phyloP scores from a whole-genome alignment of 2,113 vertebrate species.

The Platichthys flesus region DNA sequence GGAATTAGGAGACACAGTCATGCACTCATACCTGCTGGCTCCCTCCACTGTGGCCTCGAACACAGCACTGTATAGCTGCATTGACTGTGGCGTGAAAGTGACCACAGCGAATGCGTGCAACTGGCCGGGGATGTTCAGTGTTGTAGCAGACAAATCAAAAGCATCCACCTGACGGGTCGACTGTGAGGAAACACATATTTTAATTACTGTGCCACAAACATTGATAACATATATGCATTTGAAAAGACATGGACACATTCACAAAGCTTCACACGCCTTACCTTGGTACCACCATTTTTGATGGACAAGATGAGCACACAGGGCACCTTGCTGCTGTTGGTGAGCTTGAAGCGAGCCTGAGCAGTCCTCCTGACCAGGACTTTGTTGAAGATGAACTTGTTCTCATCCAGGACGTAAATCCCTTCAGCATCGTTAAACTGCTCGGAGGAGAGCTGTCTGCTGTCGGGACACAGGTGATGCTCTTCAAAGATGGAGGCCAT shows the following conservation, averaged over 20 bases:
- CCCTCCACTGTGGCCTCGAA: conserved; percentile 86
- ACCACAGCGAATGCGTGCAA: conserved; percentile 83
- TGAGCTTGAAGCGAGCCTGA: conserved; percentile 88
- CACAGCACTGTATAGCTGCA: conserved; percentile 85
- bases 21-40: conserved; percentile 76
- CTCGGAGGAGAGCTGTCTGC: conserved; percentile 74
- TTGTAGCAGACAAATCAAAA: conserved; percentile 83
- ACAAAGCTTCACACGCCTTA: conserved; percentile 57
- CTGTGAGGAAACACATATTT: conserved; percentile 67
- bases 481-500: conserved; percentile 87
- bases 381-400: conserved; percentile 89
- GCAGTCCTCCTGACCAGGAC: conserved; percentile 82
- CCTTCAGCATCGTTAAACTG: conserved; percentile 74
- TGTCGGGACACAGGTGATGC: conserved; percentile 85
- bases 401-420: conserved; percentile 87
- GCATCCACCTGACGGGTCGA: conserved; percentile 56
- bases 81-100: conserved; percentile 84
- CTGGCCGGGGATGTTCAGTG: conserved; percentile 80
- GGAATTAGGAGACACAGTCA: conserved; percentile 1
- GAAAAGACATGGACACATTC: background rate
- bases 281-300: conserved; percentile 80
- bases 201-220: background rate
- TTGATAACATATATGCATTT: background rate
- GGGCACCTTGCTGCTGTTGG: conserved; percentile 83
- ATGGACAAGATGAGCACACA: conserved; percentile 83